Percentiles rank a stretch among this genome's conserved stretches.
Conservation (phyloP, 2,113 vertebrate genomes). For the Tympanuchus pallidicinctus region DNA sequence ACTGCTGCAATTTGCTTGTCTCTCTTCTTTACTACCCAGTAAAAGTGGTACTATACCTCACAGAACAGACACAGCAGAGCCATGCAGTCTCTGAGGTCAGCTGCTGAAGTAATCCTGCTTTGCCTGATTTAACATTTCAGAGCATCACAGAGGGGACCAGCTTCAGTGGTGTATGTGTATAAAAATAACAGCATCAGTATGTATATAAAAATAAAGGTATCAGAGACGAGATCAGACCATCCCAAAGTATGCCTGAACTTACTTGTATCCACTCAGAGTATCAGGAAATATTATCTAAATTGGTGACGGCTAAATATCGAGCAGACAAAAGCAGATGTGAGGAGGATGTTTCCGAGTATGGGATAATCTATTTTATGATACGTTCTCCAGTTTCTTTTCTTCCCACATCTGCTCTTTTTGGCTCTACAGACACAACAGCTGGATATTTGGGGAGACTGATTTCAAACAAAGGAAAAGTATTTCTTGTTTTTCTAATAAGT, state of each 20-base stretch:
- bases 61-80: not conserved
- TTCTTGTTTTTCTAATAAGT: not conserved
- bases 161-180: not conserved
- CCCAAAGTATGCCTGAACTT: not conserved
- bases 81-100: not conserved
- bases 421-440: slow-evolving; percentile 13
- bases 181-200: not conserved
- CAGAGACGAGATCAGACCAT: not conserved
- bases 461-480: not conserved
- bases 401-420: slow-evolving; percentile 33
- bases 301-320: not conserved
- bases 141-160: not conserved
- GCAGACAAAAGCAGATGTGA: not conserved
- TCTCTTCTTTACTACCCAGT: not conserved
- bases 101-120: not conserved
- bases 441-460: not conserved
- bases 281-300: not conserved
- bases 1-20: not conserved
- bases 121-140: not conserved
- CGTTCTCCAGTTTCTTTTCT: slow-evolving; percentile 36
- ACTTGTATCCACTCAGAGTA: not conserved
- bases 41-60: not conserved
- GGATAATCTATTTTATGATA: slow-evolving; percentile 6
- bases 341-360: not conserved
- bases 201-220: not conserved